phyloP scores from a whole-genome alignment of 2,888 invertebrate genomes.

The Sinodicranocentrus sp. region DNA sequence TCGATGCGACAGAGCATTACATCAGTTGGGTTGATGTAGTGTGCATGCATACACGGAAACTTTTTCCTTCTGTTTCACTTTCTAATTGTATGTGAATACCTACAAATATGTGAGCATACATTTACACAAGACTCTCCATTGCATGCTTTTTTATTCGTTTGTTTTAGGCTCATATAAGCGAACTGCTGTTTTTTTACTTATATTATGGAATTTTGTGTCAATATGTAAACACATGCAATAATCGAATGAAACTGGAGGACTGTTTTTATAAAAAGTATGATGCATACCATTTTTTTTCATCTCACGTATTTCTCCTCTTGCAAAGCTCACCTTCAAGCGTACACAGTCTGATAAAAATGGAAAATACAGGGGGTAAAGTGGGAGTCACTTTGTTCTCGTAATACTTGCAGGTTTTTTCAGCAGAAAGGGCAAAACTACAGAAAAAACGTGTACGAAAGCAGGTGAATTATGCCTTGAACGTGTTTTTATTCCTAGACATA shows the following conservation, averaged over 20 bases:
- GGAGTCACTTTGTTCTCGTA: background rate
- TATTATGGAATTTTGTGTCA: constrained; percentile 45
- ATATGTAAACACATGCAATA: constrained; percentile 52
- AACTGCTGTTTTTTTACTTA: background rate
- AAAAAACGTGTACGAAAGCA: background rate
- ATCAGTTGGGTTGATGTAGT: background rate
- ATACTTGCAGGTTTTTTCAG: background rate
- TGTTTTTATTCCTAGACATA: constrained; percentile 23
- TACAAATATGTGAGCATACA: background rate
- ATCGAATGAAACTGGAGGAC: constrained; percentile 40
- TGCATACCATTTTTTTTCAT: constrained; percentile 11
- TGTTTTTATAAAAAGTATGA: constrained; percentile 27
- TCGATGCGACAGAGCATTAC: constrained; percentile 4
- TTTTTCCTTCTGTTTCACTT: constrained; percentile 4
- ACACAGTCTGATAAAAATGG: background rate
- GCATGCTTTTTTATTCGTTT: constrained; percentile 23
- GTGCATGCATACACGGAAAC: background rate
- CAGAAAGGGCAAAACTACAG: background rate
- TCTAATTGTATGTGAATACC: background rate
- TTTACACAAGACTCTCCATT: background rate
- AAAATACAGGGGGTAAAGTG: background rate
- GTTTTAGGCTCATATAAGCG: background rate
- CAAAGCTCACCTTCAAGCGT: background rate
- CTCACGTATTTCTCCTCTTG: background rate
- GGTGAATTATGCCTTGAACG: background rate